These are phyloP conservation scores for Sternarchorhynchus goeldii DNA, from an alignment of 2,797 vertebrate species.

Conservation along the genomic window DNA sequence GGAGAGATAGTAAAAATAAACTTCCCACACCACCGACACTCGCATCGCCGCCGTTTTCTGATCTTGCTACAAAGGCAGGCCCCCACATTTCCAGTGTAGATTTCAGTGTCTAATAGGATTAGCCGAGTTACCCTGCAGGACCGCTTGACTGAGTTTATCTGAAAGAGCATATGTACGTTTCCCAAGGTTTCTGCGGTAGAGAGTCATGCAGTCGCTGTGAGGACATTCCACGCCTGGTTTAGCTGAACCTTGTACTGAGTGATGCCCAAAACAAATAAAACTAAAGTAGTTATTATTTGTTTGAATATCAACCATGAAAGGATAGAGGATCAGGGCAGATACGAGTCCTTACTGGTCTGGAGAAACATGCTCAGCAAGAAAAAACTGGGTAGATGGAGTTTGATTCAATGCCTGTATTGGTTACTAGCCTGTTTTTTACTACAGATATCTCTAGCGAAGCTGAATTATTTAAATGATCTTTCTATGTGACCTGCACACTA, in stretches of 20 bases:
- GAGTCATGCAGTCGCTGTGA: background rate
- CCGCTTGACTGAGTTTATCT: slow-evolving; percentile 36
- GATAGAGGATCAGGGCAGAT: background rate
- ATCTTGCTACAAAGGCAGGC: slow-evolving; percentile 43
- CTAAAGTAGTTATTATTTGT: slow-evolving; percentile 7
- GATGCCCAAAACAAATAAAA: background rate
- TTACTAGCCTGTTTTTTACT: background rate
- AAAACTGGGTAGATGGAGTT: too few relatives aligned
- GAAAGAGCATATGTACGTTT: slow-evolving; percentile 48
- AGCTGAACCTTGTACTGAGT: slow-evolving; percentile 17
- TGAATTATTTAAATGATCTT: slow-evolving; percentile 47
- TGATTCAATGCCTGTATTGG: background rate
- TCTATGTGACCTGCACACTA: background rate
- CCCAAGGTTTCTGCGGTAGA: slow-evolving; percentile 27
- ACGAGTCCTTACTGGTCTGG: background rate
- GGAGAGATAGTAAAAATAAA: slow-evolving; percentile 56
- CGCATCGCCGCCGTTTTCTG: slow-evolving; percentile 41
- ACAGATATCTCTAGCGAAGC: background rate
- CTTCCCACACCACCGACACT: slow-evolving; percentile 31
- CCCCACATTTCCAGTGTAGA: slow-evolving; percentile 69
- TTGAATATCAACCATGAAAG: background rate
- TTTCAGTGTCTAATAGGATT: slow-evolving; percentile 72
- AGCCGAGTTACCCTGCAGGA: slow-evolving; percentile 63
- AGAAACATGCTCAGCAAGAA: background rate
- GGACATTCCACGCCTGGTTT: background rate